A percentile compares a stretch with the other conserved stretches of the same genome.
Conservation (phyloP, 2,797 vertebrate species). For the Sebastes steindachneri region DNA sequence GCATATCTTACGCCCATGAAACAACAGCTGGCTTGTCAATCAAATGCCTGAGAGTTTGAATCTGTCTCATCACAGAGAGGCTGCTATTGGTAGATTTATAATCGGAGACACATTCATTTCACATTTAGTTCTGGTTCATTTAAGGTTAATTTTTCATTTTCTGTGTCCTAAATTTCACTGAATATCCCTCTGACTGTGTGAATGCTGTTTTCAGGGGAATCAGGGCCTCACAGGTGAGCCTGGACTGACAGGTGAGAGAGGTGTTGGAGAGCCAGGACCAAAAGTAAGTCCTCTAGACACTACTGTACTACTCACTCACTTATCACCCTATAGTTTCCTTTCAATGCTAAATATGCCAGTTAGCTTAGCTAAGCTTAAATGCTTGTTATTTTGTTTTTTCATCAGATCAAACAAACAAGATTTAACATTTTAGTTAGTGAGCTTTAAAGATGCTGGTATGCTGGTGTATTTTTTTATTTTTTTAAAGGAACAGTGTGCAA, state of each 20-base stretch:
- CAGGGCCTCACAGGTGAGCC: conserved; percentile 82
- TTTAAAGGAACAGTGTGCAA: not conserved
- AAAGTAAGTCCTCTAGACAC: conserved; percentile 70
- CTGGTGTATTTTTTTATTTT: not conserved
- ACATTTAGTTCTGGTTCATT: not conserved
- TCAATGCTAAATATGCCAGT: no score
- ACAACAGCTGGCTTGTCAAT: conserved; percentile 1
- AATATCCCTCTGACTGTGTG: not conserved
- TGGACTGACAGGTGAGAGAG: conserved; percentile 83
- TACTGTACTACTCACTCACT: not conserved
- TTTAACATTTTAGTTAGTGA: not conserved
- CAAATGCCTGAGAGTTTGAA: not conserved
- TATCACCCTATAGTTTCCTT: not conserved
- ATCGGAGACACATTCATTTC: not conserved
- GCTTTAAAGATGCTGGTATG: not conserved
- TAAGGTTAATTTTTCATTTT: not conserved
- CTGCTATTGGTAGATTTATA: not conserved
- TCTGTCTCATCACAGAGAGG: not conserved
- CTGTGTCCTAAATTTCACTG: not conserved
- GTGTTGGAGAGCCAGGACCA: conserved; percentile 79
- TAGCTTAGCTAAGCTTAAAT: not conserved
- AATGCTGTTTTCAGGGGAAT: conserved; percentile 79
- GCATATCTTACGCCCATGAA: not conserved
- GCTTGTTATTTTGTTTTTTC: no score
- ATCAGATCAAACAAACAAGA: no score